Conservation (phyloP, 2,888 invertebrate species). For the Oligia strigilis region DNA sequence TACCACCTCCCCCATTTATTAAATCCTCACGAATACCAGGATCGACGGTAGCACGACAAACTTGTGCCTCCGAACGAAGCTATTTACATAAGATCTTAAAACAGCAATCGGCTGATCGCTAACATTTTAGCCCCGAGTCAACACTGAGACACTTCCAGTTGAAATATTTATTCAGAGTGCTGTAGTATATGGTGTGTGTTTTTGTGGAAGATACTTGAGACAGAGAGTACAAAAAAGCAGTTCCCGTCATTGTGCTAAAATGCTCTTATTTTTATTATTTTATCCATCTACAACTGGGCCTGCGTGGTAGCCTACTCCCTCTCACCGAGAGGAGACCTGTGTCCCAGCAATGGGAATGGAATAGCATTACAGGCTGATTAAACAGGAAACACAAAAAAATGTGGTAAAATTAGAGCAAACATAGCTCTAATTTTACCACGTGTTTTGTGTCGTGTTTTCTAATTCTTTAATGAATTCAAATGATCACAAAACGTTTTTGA, state of each 20-base stretch:
- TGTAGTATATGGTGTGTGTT: constrained; percentile 59
- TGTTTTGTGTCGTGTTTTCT: too few relatives aligned
- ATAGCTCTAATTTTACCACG: too few relatives aligned
- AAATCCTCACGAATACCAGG: constrained; percentile 66
- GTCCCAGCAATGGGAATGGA: too few relatives aligned
- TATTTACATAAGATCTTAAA: constrained; percentile 88
- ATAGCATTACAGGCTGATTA: too few relatives aligned
- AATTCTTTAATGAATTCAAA: too few relatives aligned
- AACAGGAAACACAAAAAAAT: too few relatives aligned
- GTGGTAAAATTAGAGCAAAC: too few relatives aligned
- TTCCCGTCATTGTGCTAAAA: background rate
- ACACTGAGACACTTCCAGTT: constrained; percentile 75
- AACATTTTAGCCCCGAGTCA: constrained; percentile 82
- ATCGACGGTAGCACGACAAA: constrained; percentile 77
- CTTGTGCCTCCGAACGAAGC: constrained; percentile 76
- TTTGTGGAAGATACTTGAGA: constrained; percentile 14
- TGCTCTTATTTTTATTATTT: background rate
- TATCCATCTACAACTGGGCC: too few relatives aligned
- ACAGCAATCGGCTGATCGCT: constrained; percentile 84
- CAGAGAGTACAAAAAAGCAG: background rate
- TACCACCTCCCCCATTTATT: constrained; percentile 46
- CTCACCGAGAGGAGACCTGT: too few relatives aligned
- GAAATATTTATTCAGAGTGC: constrained; percentile 73
- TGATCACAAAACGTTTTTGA: background rate
- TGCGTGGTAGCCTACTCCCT: too few relatives aligned